These are phyloP conservation scores for Pseudomyrmex sp. DNA, from an alignment of 1,140 invertebrate species.

Conservation along the genomic window DNA sequence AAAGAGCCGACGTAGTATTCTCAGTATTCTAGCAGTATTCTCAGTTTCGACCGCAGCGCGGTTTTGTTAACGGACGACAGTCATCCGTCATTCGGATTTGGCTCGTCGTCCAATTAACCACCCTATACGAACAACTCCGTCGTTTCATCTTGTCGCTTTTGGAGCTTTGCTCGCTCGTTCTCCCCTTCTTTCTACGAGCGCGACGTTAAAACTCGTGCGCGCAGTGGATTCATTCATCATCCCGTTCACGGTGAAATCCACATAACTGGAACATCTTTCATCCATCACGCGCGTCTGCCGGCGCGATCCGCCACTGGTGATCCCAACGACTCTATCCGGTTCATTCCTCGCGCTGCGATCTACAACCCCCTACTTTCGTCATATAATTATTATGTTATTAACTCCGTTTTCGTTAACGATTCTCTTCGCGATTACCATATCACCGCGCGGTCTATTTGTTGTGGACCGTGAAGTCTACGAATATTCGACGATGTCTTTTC, in stretches of 20 bases:
- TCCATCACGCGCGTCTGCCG: constrained; percentile 65
- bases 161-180: neutral
- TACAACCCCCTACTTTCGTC: constrained; percentile 32
- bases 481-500: neutral
- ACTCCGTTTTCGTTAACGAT: constrained; percentile 16
- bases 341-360: constrained; percentile 56
- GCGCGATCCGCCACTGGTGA: constrained; percentile 38
- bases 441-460: neutral
- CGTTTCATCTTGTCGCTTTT: constrained; percentile 30
- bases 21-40: constrained; percentile 6
- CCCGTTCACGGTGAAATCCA: constrained; percentile 68
- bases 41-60: neutral
- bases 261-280: constrained; percentile 75
- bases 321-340: constrained; percentile 68
- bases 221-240: constrained; percentile 73
- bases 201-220: constrained; percentile 62
- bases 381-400: constrained; percentile 40
- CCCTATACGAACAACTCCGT: constrained; percentile 48
- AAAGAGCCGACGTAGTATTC: constrained; percentile 18
- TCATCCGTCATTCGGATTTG: constrained; percentile 53
- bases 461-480: neutral
- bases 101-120: constrained; percentile 60
- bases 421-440: constrained; percentile 23
- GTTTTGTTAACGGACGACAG: constrained; percentile 53
- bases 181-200: constrained; percentile 26